Evolutionary conservation across 1,140 invertebrate genomes (phyloP), one percentile per base, ranked within the genome.

Genomic region (Drosophila equinoxialis): DNA sequence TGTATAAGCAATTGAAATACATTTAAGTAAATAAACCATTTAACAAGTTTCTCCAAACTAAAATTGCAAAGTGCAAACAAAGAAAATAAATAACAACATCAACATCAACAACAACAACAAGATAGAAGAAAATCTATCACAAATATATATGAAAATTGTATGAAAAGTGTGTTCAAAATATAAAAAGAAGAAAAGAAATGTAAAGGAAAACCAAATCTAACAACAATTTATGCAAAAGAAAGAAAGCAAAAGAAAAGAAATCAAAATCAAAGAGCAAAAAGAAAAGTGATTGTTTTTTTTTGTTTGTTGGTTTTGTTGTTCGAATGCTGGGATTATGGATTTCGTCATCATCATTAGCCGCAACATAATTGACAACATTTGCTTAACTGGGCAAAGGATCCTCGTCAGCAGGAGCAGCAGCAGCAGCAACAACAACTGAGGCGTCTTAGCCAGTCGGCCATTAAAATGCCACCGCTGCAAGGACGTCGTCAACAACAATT

Each of bases 401-500:
- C 17, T 23, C 51, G 65, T 20, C 37, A 42, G 54, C 60, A 70
- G 39, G 79, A 67, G 26, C 75, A 68, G 30, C 71, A 48, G 20
- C 68, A 33, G 11, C 75, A 68, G 30, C 20, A 72, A 58, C 68
- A 23, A 61, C 57, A 73, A 58, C 30, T 33, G 10, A 17, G 8
- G 39, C 71, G 55, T 17, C 48, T 39, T 72, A 42, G 51, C 72
- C 73, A 83, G 77, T 59, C 57, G 79, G 72, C 80, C 69, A 89
- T 64, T 69, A 87, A 89, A 75, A 87, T 87, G 83, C 80, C 84
- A 86, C 83, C 83, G 77, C 80, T 89, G 84, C 83, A 83, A 87
- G 73, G 68, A 76, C 73, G 65, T 68, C 79, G 77, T 61, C 51
- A 77, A 68, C 80, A 80, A 82, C 76, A 80, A 82, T 79, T 87